Evolutionary conservation across 1,140 invertebrate species (phyloP).

Genomic region (Drosophila prosaltans): DNA sequence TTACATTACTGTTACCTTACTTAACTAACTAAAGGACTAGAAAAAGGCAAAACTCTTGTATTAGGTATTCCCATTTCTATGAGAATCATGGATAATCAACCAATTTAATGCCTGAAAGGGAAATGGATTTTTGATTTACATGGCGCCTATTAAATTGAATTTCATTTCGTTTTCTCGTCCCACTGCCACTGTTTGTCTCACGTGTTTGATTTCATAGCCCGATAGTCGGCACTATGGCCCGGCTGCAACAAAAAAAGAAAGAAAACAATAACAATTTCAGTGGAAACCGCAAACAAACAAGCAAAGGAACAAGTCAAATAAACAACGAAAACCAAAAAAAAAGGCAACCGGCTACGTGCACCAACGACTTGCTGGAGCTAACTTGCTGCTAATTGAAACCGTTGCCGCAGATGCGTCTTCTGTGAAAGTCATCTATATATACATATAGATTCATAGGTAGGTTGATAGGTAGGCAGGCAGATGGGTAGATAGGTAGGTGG

Average conservation of each 20-base stretch:
- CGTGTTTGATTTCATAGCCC: constrained; percentile 9
- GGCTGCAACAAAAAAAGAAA: background rate
- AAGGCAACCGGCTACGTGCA: constrained; percentile 27
- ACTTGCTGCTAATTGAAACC: constrained; percentile 1
- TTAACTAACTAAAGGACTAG: too few species aligned
- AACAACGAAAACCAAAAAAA: constrained; percentile 28
- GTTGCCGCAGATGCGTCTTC: constrained; percentile 8
- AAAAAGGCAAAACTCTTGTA: background rate
- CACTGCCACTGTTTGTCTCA: constrained; percentile 1
- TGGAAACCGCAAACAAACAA: constrained; percentile 37
- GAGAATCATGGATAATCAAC: too few species aligned
- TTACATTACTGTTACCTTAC: too few species aligned
- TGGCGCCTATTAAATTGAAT: background rate
- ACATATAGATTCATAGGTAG: background rate
- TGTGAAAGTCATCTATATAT: background rate
- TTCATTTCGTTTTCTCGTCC: background rate
- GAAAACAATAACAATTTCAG: background rate
- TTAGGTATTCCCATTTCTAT: background rate
- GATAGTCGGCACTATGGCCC: background rate
- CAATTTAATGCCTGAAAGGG: too few species aligned
- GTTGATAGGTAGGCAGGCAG: background rate
- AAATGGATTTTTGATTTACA: too few species aligned
- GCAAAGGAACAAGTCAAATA: constrained; percentile 1
- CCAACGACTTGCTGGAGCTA: background rate
- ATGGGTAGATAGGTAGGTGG: background rate